Base-by-base conservation (phyloP, 2,888 invertebrate genomes). In the Agonopterix heracliana region DNA sequence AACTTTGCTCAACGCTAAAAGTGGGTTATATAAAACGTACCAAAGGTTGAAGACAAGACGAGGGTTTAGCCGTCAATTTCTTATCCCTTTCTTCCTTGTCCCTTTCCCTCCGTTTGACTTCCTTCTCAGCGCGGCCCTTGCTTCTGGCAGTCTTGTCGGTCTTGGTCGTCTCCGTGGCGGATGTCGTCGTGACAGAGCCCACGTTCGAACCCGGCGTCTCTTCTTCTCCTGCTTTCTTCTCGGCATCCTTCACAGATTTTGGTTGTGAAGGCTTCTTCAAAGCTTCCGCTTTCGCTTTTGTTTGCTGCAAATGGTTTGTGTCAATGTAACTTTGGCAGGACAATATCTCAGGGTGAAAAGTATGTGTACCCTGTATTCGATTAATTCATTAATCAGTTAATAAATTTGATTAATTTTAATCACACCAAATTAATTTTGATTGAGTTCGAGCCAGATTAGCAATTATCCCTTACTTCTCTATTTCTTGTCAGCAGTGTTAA, bases 231-330 rank as follows among this genome's bases (percentile, higher is more conserved):
- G 59, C 48, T 50, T 78, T 83, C 59, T 81, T 85, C 41, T 84
- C 85, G 1, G 52, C 62, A 10, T 79, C 81, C 54, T 80, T 82
- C 7, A 46, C n/a, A 0, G 64, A 38, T 49, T 81, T 81, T 0
- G 76, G 73, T 52, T 69, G 82, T 7, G 90, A 79, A 7, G 90
- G 80, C 59, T 90, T 83, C 59, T 84, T 91, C 0, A 90, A 73
- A 3, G 90, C 91, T 68, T 92, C 92, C 4, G 89, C 79, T 74
- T 91, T 92, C 3, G 90, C 90, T 74, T 90, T 90, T 1, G 86
- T 76, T 74, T 89, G 81, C 81, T 82, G 51, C 9, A 43, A 40
- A 38, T 4, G 9, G 2, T 9, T 38, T 36, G 17, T 26, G 26
- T 26, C 26, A 7, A 26, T 26, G 5, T 26, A 26, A 17, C 14